phyloP scores from a whole-genome alignment of 2,797 vertebrate genomes.

The Calcarius lapponicus region DNA sequence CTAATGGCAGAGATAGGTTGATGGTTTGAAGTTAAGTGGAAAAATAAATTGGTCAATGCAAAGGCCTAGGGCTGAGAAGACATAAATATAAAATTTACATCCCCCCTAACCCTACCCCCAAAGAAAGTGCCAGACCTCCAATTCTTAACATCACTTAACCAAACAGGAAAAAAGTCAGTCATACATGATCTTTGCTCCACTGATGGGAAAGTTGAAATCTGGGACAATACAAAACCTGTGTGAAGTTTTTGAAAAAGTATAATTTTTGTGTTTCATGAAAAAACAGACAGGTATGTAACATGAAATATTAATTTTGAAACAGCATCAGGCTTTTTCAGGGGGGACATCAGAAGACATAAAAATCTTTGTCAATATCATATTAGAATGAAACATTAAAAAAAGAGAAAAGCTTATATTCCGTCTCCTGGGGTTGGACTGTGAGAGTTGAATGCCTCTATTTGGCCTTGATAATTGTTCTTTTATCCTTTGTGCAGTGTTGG shows the following conservation, averaged over 20 bases:
- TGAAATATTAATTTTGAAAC: slow-evolving; percentile 21
- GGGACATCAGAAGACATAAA: slow-evolving; percentile 16
- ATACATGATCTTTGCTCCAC: background rate
- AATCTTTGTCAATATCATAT: slow-evolving; percentile 54
- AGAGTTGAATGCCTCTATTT: slow-evolving; percentile 35
- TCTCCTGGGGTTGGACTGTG: background rate
- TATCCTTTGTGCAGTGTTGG: background rate
- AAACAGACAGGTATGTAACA: background rate
- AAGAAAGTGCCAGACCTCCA: slow-evolving; percentile 23
- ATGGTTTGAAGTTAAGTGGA: slow-evolving; percentile 71
- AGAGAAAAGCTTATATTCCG: background rate
- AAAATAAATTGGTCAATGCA: slow-evolving; percentile 72
- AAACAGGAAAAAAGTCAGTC: background rate
- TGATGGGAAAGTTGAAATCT: slow-evolving; percentile 9
- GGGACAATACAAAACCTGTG: background rate
- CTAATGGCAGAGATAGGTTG: slow-evolving; percentile 71
- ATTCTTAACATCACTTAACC: slow-evolving; percentile 11
- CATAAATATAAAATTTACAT: slow-evolving; percentile 71
- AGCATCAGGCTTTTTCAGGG: background rate
- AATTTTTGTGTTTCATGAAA: slow-evolving; percentile 2
- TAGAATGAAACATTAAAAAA: slow-evolving; percentile 29
- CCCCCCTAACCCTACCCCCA: background rate
- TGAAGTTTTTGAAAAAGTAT: slow-evolving; percentile 12
- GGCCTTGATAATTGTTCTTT: slow-evolving; percentile 44
- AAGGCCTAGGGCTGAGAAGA: slow-evolving; percentile 57